Evolutionary conservation across 2,888 invertebrate species (phyloP).

Genomic region (Tolmerus cingulatus): DNA sequence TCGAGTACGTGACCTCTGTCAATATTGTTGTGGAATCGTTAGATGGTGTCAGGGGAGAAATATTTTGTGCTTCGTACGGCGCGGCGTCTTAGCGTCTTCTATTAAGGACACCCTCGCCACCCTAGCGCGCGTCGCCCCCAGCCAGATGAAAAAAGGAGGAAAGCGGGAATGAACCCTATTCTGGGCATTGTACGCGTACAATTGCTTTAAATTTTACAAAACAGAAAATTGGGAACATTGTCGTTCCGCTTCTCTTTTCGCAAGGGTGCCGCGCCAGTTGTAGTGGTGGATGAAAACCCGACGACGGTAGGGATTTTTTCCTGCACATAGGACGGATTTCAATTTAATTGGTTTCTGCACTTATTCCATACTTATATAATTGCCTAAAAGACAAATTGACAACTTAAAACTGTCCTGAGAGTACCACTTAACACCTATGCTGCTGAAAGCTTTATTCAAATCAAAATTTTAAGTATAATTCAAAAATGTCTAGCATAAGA

Average conservation of each 20-base stretch:
- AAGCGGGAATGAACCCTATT: constrained; percentile 27
- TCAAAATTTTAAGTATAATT: too few species aligned
- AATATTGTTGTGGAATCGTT: constrained; percentile 46
- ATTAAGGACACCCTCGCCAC: background rate
- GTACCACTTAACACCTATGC: background rate
- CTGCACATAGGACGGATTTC: constrained; percentile 6
- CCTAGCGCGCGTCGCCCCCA: background rate
- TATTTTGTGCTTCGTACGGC: constrained; percentile 35
- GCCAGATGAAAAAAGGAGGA: background rate
- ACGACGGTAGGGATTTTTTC: background rate
- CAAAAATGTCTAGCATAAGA: too few species aligned
- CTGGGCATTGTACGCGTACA: constrained; percentile 44
- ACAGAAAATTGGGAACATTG: constrained; percentile 45
- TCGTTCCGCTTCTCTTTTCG: background rate
- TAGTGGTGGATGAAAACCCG: background rate
- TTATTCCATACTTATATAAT: background rate
- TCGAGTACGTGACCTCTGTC: constrained; percentile 49
- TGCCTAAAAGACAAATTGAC: background rate
- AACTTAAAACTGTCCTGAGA: background rate
- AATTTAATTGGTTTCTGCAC: constrained; percentile 25
- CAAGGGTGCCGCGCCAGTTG: background rate
- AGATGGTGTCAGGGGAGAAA: constrained; percentile 46
- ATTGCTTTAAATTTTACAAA: constrained; percentile 47
- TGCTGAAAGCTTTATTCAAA: background rate
- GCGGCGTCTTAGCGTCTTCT: constrained; percentile 31